phyloP scores from a whole-genome alignment of 2,113 vertebrate genomes.

The Aspidoscelis tigris region DNA sequence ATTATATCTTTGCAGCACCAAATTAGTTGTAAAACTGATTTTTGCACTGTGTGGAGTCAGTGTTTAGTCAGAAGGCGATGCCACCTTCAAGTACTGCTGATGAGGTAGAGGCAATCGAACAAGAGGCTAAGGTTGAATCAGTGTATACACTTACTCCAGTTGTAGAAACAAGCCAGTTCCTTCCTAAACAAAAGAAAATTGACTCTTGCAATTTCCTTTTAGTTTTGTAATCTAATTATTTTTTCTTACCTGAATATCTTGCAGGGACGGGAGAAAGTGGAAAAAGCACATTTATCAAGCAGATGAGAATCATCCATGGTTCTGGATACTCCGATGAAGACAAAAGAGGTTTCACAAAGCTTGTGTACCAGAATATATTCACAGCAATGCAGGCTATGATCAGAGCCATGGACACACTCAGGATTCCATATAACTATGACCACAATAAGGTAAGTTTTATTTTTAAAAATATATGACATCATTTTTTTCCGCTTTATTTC shows the following conservation, averaged over 20 bases:
- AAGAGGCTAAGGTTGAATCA: neutral
- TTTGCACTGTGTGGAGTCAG: neutral
- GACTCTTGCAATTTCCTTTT: neutral
- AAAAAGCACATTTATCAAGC: slow-evolving; percentile 89
- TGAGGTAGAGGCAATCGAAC: neutral
- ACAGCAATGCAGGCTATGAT: slow-evolving; percentile 97
- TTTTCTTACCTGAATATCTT: slow-evolving; percentile 59
- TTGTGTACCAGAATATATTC: slow-evolving; percentile 98
- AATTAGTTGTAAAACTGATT: neutral
- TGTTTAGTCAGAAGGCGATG: neutral
- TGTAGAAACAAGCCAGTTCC: neutral
- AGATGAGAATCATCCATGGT: slow-evolving; percentile 98
- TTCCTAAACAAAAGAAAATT: neutral
- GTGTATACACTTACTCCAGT: neutral
- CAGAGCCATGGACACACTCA: slow-evolving; percentile 91
- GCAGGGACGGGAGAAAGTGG: slow-evolving; percentile 87
- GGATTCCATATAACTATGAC: slow-evolving; percentile 92
- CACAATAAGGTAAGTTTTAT: slow-evolving; percentile 87
- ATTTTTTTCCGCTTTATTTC: neutral
- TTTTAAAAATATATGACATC: slow-evolving; percentile 3
- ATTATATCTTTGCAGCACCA: neutral
- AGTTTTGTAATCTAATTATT: slow-evolving; percentile 45
- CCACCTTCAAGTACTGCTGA: neutral
- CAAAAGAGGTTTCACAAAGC: slow-evolving; percentile 89
- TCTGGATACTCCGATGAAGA: slow-evolving; percentile 96